phyloP scores from a whole-genome alignment of 2,888 invertebrate genomes.

The Lutraria lutraria region DNA sequence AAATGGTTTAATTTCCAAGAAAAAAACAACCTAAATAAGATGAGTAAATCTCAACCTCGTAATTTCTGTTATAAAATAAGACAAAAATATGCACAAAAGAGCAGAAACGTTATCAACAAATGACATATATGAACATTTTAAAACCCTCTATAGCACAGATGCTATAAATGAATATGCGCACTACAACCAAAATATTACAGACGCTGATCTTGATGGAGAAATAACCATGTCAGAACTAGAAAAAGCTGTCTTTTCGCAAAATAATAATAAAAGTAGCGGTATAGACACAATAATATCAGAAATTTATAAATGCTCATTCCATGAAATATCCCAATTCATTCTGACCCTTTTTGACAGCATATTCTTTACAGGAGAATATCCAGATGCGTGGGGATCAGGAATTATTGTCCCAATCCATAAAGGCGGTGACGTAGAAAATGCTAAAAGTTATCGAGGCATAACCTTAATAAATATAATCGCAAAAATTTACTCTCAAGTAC shows the following conservation, averaged over 20 bases:
- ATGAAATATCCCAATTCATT: slow-evolving; percentile 35
- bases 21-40: background rate
- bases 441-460: slow-evolving; percentile 12
- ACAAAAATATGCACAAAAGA: slow-evolving; percentile 12
- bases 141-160: background rate
- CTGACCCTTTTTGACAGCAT: slow-evolving; percentile 35
- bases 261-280: slow-evolving; percentile 31
- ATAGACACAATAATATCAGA: slow-evolving; percentile 18
- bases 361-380: slow-evolving; percentile 37
- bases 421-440: slow-evolving; percentile 33
- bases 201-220: slow-evolving; percentile 35
- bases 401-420: slow-evolving; percentile 50
- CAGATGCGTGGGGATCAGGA: slow-evolving; percentile 45
- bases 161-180: background rate
- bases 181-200: background rate
- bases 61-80: slow-evolving; percentile 32
- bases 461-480: background rate
- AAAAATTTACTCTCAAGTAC: no score
- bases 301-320: slow-evolving; percentile 34
- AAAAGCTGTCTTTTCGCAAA: slow-evolving; percentile 26
- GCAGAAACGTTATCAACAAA: slow-evolving; percentile 7
- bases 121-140: slow-evolving; percentile 28
- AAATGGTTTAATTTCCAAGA: background rate
- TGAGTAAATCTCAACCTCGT: slow-evolving; percentile 27
- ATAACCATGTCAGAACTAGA: slow-evolving; percentile 28